These are phyloP conservation scores for Chloroceryle aenea DNA, from an alignment of 2,113 vertebrate species.

Conservation along the genomic window DNA sequence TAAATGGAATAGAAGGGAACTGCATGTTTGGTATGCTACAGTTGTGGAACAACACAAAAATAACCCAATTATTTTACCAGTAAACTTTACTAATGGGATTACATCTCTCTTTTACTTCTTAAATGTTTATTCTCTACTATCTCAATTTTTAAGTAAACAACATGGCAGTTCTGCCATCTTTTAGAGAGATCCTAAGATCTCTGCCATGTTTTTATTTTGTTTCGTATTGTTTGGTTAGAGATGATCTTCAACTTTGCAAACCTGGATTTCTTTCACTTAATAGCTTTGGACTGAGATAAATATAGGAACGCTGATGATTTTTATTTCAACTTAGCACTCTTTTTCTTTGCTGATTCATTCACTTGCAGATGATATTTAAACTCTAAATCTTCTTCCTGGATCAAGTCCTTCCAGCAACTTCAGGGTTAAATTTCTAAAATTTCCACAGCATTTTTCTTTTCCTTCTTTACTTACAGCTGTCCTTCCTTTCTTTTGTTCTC, in stretches of 20 bases:
- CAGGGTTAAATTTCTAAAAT: neutral
- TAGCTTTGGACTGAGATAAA: neutral
- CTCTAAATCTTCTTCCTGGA: neutral
- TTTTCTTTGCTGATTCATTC: neutral
- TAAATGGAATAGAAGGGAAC: neutral
- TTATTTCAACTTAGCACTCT: neutral
- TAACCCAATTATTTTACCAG: neutral
- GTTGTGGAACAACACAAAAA: neutral
- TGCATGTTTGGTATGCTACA: neutral
- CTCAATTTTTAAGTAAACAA: neutral
- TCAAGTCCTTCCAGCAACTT: neutral
- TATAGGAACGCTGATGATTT: neutral
- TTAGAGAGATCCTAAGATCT: neutral
- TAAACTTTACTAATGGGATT: neutral
- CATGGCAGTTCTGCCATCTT: neutral
- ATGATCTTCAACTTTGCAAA: neutral
- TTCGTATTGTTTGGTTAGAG: neutral
- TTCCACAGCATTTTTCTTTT: neutral
- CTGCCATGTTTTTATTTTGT: neutral
- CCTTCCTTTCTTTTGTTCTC: neutral
- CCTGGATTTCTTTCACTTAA: neutral
- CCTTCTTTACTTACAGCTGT: neutral
- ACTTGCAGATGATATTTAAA: neutral
- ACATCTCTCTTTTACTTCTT: neutral
- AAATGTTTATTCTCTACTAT: neutral